Evolutionary conservation across 2,797 vertebrate species (phyloP).

Genomic region (Syndactyla subalaris): DNA sequence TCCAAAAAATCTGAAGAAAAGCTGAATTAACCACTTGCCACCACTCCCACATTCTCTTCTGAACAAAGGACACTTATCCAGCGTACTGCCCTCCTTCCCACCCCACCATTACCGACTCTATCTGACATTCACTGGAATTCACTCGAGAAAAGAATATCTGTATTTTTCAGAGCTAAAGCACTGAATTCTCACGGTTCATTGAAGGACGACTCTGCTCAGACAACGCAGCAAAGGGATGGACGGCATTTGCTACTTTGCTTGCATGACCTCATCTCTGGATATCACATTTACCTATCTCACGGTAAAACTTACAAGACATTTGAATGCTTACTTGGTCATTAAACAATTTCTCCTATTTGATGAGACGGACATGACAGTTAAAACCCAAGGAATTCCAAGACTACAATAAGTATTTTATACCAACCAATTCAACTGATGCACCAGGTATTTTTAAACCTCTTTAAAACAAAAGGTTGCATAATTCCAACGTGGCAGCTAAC

Average conservation of each 20-base stretch:
- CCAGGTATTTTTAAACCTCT: conserved; percentile 6
- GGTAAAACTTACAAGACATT: neutral
- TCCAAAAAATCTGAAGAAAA: neutral
- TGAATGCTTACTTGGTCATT: neutral
- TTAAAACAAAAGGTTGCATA: neutral
- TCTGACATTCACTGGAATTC: neutral
- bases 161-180: neutral
- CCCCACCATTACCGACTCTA: neutral
- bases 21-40: neutral
- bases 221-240: neutral
- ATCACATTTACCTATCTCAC: neutral
- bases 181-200: neutral
- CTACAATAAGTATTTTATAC: neutral
- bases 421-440: neutral
- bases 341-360: neutral
- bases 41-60: conserved; percentile 32
- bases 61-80: neutral
- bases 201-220: neutral
- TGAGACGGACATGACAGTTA: neutral
- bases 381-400: neutral
- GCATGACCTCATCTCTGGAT: neutral
- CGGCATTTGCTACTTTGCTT: neutral
- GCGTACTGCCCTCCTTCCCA: neutral
- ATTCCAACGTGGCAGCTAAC: conserved; percentile 2
- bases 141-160: neutral